Conservation (phyloP, 2,113 vertebrate species). For the Riparia riparia region DNA sequence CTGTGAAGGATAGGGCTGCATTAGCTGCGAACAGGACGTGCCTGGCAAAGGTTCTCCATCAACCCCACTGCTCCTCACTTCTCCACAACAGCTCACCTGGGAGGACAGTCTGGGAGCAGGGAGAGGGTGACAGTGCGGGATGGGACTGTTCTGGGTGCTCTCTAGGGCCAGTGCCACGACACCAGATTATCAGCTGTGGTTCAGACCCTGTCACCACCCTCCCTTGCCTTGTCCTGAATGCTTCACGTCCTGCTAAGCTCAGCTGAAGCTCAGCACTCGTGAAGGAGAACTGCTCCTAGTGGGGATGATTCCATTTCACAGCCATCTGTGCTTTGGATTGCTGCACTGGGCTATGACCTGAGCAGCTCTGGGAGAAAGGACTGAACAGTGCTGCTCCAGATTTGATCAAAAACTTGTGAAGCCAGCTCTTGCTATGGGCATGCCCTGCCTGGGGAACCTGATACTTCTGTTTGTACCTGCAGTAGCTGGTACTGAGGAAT, state of each 20-base stretch:
- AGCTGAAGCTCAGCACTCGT: not conserved
- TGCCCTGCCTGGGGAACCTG: not conserved
- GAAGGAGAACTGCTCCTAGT: not conserved
- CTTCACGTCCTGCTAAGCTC: not conserved
- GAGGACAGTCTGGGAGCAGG: not conserved
- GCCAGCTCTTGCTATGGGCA: not conserved
- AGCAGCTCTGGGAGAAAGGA: not conserved
- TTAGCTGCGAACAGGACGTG: not conserved
- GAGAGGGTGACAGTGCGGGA: not conserved
- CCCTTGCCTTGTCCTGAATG: not conserved
- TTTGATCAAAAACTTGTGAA: not conserved
- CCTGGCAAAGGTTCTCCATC: not conserved
- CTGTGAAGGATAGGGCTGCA: not conserved
- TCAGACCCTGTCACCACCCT: not conserved
- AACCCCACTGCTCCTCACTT: not conserved
- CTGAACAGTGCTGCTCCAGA: not conserved
- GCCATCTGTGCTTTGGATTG: not conserved
- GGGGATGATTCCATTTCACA: not conserved
- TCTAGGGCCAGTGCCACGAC: not conserved
- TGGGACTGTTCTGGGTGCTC: not conserved
- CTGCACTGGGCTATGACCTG: not conserved
- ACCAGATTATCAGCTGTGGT: not conserved
- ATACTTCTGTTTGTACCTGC: not conserved
- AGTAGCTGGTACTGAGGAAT: not conserved
- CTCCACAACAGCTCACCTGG: fast-evolving